A percentile compares a stretch with the other conserved stretches of the same genome.
phyloP scores from a whole-genome alignment of 2,797 vertebrate genomes.

The Neomorphus geoffroyi region DNA sequence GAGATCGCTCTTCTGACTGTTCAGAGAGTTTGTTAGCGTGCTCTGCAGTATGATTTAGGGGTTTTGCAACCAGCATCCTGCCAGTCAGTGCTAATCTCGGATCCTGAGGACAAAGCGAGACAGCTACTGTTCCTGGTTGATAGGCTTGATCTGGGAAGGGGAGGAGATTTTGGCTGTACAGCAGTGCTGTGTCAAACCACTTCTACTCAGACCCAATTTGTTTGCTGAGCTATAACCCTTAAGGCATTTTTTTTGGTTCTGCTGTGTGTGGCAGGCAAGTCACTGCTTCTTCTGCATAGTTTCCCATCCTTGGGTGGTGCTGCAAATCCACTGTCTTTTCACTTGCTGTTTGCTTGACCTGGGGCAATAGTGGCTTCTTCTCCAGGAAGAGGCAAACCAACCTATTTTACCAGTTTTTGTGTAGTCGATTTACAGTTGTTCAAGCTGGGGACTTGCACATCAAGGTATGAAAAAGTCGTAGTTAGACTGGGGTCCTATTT shows the following conservation, averaged over 20 bases:
- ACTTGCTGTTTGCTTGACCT: background rate
- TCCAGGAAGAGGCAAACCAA: background rate
- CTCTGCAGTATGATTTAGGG: background rate
- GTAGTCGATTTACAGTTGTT: background rate
- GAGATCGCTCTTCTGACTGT: background rate
- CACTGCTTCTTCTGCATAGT: background rate
- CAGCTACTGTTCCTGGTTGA: background rate
- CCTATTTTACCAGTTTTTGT: background rate
- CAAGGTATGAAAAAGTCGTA: background rate
- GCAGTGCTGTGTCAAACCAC: background rate
- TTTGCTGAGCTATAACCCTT: background rate
- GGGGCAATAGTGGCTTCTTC: background rate
- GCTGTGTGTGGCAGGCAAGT: background rate
- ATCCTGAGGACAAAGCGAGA: rapidly evolving
- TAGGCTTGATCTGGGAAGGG: background rate
- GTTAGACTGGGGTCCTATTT: background rate
- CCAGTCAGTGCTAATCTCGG: background rate
- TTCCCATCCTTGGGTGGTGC: background rate
- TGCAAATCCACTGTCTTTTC: background rate
- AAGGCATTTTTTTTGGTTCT: background rate
- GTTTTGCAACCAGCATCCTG: background rate
- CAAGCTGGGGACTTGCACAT: background rate
- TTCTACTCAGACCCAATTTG: background rate
- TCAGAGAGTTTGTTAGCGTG: background rate
- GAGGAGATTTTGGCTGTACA: background rate